Conservation (phyloP, 2,113 vertebrate species). For the Motacilla alba region DNA sequence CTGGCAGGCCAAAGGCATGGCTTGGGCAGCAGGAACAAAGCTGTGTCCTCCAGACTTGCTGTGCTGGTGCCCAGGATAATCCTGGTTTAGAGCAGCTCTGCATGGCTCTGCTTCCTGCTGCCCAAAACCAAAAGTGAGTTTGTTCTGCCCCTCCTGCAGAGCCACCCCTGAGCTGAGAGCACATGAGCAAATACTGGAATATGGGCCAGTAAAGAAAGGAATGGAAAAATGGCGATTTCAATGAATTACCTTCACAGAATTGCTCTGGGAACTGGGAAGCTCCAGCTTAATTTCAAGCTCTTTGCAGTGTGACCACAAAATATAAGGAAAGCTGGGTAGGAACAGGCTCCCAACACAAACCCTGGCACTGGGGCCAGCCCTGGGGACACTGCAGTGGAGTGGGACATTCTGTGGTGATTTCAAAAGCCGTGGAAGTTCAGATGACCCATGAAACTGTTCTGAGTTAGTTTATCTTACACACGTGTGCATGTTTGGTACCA, state of each 20-base stretch:
- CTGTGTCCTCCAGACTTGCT: neutral
- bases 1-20: neutral
- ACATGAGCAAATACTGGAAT: accelerated
- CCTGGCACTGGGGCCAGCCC: neutral
- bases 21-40: neutral
- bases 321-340: neutral
- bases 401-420: neutral
- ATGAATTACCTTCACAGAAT: neutral
- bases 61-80: neutral
- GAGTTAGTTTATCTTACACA: neutral
- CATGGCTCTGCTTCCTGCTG: neutral
- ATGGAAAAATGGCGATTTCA: neutral
- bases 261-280: neutral
- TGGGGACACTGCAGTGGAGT: neutral
- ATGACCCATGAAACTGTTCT: neutral
- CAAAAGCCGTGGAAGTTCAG: neutral
- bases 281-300: neutral
- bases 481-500: neutral
- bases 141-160: neutral
- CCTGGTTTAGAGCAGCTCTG: neutral
- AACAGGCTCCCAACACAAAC: neutral
- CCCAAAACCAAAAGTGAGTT: too few species aligned
- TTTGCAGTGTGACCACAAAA: neutral
- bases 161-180: neutral
- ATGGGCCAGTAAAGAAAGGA: neutral